phyloP scores from a whole-genome alignment of 2,888 invertebrate genomes.

The Oithona nana region DNA sequence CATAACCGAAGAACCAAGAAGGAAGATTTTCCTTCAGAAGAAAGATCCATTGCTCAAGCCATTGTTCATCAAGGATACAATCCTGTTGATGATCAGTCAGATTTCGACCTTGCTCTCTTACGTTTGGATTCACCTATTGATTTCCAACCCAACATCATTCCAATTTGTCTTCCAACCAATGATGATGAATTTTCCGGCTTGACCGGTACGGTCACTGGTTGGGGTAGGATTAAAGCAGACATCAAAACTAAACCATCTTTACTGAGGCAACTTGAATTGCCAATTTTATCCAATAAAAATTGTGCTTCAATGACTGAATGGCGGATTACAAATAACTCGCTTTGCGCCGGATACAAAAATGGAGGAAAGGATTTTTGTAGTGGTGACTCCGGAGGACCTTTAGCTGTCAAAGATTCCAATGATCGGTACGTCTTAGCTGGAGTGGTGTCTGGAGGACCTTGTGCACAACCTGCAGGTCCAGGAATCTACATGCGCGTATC shows the following conservation, averaged over 20 bases:
- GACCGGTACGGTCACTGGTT: constrained; percentile 17
- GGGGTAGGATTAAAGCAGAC: constrained; percentile 17
- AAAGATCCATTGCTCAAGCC: constrained; percentile 3
- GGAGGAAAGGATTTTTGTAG: constrained; percentile 18
- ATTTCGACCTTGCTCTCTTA: constrained; percentile 14
- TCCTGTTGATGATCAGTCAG: constrained; percentile 10
- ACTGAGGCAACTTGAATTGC: constrained; percentile 16
- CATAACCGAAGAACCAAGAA: constrained; percentile 2
- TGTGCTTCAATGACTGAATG: constrained; percentile 16
- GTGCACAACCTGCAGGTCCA: constrained; percentile 23
- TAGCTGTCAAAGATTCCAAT: constrained; percentile 23
- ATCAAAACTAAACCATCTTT: constrained; percentile 17
- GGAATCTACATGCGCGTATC: constrained; percentile 25
- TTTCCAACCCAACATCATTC: constrained; percentile 18
- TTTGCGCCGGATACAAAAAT: constrained; percentile 24
- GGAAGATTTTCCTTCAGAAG: constrained; percentile 4
- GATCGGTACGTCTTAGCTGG: constrained; percentile 24
- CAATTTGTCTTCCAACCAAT: constrained; percentile 18
- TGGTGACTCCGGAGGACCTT: constrained; percentile 25
- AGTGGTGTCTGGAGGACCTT: constrained; percentile 25
- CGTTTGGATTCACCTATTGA: not conserved
- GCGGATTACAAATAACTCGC: constrained; percentile 24
- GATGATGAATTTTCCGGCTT: constrained; percentile 12
- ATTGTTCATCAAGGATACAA: not conserved
- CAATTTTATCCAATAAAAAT: constrained; percentile 17